Evolutionary conservation across 2,113 vertebrate species (phyloP).

Genomic region (Boulengeromyrus knoepffleri): DNA sequence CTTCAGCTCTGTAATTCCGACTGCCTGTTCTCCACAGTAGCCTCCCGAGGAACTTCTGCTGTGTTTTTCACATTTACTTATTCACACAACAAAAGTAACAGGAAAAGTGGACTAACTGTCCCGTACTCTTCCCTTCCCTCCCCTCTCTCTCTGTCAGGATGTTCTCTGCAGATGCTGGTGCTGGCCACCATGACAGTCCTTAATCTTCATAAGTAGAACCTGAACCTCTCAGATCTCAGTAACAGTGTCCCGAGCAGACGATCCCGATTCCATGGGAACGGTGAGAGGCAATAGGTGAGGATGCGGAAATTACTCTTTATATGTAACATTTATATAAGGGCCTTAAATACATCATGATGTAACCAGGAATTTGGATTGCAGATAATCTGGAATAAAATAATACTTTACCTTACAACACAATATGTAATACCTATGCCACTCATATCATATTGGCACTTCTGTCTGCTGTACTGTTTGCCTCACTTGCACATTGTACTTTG

Average conservation of each 20-base stretch:
- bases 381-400: not conserved
- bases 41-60: not conserved
- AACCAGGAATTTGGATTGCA: not conserved
- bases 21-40: not conserved
- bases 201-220: conserved; percentile 57
- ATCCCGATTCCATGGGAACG: conserved; percentile 60
- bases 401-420: not conserved
- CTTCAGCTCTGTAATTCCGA: not conserved
- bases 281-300: conserved; percentile 59
- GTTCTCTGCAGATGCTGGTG: not conserved
- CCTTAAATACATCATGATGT: not conserved
- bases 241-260: conserved; percentile 52
- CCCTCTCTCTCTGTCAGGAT: not conserved
- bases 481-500: not conserved
- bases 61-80: not conserved
- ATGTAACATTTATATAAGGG: not conserved
- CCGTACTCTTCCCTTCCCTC: not conserved
- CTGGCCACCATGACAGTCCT: conserved; percentile 16
- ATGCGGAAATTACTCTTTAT: no score
- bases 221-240: conserved; percentile 45
- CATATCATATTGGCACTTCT: not conserved
- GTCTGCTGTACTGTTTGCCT: not conserved
- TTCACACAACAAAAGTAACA: not conserved
- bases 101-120: not conserved
- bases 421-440: not conserved